Evolutionary conservation across 2,888 invertebrate species (phyloP).

Genomic region (Mylabris sibirica): DNA sequence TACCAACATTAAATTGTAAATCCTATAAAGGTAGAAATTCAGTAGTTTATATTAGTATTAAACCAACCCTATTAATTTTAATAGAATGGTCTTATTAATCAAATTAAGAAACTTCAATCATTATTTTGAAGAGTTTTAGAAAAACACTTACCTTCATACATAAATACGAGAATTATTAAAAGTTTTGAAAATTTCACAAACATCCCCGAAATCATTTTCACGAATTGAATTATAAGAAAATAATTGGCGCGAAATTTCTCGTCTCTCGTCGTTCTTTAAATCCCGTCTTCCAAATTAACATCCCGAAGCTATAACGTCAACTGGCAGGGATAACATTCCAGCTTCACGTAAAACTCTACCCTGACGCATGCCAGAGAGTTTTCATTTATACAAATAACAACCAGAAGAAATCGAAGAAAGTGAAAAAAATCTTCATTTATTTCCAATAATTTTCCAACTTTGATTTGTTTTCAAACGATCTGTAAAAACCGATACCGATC

Average conservation of each 20-base stretch:
- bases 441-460: neutral
- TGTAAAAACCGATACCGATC: neutral
- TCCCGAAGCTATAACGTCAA: constrained; percentile 35
- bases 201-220: neutral
- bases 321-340: constrained; percentile 26
- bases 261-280: constrained; percentile 16
- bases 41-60: neutral
- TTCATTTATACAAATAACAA: constrained; percentile 11
- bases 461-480: neutral
- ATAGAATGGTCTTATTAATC: neutral
- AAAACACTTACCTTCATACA: neutral
- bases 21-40: too few species aligned
- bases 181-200: neutral
- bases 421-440: neutral
- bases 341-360: neutral
- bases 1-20: neutral
- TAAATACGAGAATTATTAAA: neutral
- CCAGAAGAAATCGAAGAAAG: constrained; percentile 20
- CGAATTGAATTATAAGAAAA: neutral
- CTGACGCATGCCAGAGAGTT: neutral
- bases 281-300: constrained; percentile 31
- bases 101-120: too few species aligned
- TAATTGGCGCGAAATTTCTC: neutral
- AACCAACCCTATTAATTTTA: neutral
- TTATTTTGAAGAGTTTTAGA: too few species aligned